Conservation (phyloP, 2,113 vertebrate species). For the Pheucticus melanocephalus region DNA sequence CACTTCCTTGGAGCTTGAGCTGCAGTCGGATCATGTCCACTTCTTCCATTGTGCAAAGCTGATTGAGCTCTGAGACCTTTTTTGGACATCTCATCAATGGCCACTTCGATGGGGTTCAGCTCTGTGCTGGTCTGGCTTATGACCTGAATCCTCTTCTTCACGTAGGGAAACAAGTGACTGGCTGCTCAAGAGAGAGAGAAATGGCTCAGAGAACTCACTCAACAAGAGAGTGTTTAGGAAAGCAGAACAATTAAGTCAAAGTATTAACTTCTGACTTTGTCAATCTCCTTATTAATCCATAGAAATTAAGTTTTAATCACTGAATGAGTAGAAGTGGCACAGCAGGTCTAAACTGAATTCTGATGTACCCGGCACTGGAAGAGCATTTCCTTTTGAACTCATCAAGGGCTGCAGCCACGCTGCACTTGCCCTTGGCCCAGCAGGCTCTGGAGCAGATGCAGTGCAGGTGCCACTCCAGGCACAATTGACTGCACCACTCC, state of each 20-base stretch:
- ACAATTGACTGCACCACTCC: neutral
- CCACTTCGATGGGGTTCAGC: conserved; percentile 97
- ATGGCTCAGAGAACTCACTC: neutral
- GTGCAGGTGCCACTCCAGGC: neutral
- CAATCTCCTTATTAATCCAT: neutral
- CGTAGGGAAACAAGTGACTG: conserved; percentile 90
- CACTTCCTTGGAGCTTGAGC: conserved; percentile 96
- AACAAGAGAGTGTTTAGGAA: neutral
- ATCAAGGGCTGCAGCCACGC: neutral
- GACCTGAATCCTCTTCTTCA: conserved; percentile 97
- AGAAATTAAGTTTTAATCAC: neutral
- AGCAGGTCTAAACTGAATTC: neutral
- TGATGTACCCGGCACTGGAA: neutral
- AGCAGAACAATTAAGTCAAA: neutral
- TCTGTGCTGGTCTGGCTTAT: conserved; percentile 92
- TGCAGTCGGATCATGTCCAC: conserved; percentile 99
- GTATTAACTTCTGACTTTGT: neutral
- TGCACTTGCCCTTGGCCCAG: neutral
- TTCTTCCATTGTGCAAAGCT: conserved; percentile 92
- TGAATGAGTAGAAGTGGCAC: neutral
- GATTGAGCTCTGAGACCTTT: conserved; percentile 97
- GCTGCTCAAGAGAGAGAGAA: conserved; percentile 68
- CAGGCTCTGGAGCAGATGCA: neutral
- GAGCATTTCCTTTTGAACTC: neutral
- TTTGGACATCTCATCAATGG: conserved; percentile 97